These are phyloP conservation scores for Nymphalis c-album DNA, from an alignment of 2,888 invertebrate genomes.

Conservation along the genomic window DNA sequence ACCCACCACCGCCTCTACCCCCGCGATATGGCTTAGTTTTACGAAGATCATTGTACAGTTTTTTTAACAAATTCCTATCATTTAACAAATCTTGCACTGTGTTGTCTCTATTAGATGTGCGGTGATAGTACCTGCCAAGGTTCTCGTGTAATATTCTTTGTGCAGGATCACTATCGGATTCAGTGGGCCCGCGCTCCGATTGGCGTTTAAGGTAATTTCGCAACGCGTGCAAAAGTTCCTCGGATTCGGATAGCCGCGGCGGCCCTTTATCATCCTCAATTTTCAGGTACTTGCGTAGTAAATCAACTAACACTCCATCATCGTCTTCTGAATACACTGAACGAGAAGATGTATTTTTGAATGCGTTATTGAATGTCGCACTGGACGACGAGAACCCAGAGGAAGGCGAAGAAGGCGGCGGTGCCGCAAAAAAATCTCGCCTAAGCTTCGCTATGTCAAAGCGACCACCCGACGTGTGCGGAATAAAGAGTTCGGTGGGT, in stretches of 20 bases:
- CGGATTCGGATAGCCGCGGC: conserved; percentile 75
- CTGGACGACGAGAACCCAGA: conserved; percentile 49
- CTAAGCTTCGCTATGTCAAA: conserved; percentile 86
- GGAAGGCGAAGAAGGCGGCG: conserved; percentile 55
- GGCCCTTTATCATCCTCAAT: conserved; percentile 79
- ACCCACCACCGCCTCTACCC: conserved; percentile 56
- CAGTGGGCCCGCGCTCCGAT: conserved; percentile 60
- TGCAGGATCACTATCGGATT: conserved; percentile 61
- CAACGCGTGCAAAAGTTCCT: conserved; percentile 84
- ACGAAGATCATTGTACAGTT: conserved; percentile 86
- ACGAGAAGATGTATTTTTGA: conserved; percentile 60
- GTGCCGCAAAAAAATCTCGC: conserved; percentile 84
- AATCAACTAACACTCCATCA: conserved; percentile 82
- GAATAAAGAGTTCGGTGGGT: conserved; percentile 73
- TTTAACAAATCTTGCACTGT: conserved; percentile 87
- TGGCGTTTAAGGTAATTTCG: conserved; percentile 80
- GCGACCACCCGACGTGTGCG: conserved; percentile 82
- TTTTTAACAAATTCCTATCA: conserved; percentile 87
- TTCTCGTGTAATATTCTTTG: conserved; percentile 84
- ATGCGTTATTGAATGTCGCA: conserved; percentile 62
- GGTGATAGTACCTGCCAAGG: conserved; percentile 84
- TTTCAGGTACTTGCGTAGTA: conserved; percentile 85
- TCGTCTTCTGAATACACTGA: conserved; percentile 64
- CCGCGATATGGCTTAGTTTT: conserved; percentile 82
- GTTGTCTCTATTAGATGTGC: conserved; percentile 84